Evolutionary conservation across 2,797 vertebrate species (phyloP), one percentile per base, ranked within the genome.

Genomic region (Sylvia borin): DNA sequence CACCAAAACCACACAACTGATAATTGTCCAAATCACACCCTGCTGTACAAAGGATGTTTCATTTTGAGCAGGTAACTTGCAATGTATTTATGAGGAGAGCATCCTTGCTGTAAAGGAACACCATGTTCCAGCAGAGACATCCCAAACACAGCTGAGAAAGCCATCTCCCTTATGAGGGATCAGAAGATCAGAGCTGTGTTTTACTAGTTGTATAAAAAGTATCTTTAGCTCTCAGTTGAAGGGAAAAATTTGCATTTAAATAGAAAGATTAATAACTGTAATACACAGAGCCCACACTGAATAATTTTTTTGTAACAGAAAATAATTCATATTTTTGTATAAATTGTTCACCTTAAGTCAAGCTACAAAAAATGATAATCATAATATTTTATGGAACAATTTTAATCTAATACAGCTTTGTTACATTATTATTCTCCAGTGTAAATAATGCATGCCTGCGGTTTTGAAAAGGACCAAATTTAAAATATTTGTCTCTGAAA

Each of bases 211-310:
- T 95, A 93, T 89, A 89, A 96, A 96, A 97, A 97, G 92, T 95
- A 94, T 96, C 95, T 97, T 98, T 96, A 97, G 95, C 93, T 97
- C 94, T 94, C 85, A 90, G 91, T 88, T 97, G 96, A 97, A 98
- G 97, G 93, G 80, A 92, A 97, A 96, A 97, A 98, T 98, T 98
- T 98, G 96, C 98, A 98, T 98, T 98, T 98, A 98, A 98, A 98
- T 98, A 95, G 95, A 97, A 98, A 97, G 98, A 98, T 97, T 97
- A 98, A 98, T 97, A 97, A 97, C 90, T 97, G 88, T 96, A 98
- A 97, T 97, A 95, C 93, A 94, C 51, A 96, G 94, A 97, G 85
- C 94, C 93, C 89, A 96, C 95, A 96, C 95, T 92, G 97, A 97
- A 97, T 97, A 96, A 94, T 96, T 98, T 98, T 70, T 97, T 94